phyloP scores from a whole-genome alignment of 2,888 invertebrate genomes.

The Chymomyza fuscimana region DNA sequence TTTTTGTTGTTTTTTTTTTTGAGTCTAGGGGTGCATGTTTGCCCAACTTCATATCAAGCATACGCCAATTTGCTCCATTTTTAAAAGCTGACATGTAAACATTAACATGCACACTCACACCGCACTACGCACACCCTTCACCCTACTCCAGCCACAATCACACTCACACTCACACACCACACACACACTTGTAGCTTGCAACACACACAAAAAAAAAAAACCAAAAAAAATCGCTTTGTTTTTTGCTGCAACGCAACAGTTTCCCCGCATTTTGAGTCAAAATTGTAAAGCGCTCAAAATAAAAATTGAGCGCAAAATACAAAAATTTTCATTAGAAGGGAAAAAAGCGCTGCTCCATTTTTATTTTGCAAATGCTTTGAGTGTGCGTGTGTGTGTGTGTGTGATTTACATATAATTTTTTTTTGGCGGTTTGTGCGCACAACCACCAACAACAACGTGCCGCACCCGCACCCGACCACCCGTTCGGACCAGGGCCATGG shows the following conservation, averaged over 20 bases:
- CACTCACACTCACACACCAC: neutral
- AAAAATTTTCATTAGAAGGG: neutral
- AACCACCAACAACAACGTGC: constrained; percentile 52
- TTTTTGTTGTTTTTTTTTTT: neutral
- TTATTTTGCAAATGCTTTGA: constrained; percentile 61
- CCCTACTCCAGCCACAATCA: neutral
- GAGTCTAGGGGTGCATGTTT: neutral
- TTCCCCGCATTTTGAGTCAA: constrained; percentile 2
- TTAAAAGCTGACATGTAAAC: constrained; percentile 33
- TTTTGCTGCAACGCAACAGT: neutral
- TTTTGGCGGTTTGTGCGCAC: constrained; percentile 55
- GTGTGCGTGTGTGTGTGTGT: constrained; percentile 62
- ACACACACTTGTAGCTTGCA: constrained; percentile 2
- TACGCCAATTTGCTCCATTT: constrained; percentile 29
- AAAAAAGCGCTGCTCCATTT: constrained; percentile 62
- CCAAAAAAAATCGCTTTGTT: neutral
- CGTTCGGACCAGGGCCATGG: constrained; percentile 49
- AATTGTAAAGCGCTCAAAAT: neutral
- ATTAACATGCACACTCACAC: constrained; percentile 16
- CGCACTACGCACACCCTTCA: constrained; percentile 14
- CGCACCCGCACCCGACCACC: neutral
- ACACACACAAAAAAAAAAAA: neutral
- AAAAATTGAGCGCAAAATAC: neutral
- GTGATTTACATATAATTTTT: constrained; percentile 15
- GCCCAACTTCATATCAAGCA: constrained; percentile 8